Percentiles rank a stretch among this genome's conserved stretches.
phyloP scores from a whole-genome alignment of 2,888 invertebrate genomes.

The Drosophila lutescens region DNA sequence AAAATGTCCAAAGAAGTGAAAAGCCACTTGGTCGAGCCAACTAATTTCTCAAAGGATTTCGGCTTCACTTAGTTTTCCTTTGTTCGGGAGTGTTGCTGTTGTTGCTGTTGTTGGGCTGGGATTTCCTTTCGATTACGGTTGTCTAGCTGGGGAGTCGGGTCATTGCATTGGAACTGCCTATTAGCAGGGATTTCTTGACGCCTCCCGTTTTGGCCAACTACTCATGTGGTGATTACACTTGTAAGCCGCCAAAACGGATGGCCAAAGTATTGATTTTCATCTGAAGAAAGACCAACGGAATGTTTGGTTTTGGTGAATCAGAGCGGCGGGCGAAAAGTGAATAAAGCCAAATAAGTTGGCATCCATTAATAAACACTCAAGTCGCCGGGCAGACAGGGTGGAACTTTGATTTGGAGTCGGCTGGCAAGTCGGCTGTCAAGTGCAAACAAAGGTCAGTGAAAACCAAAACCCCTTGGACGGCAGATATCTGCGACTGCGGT shows the following conservation, averaged over 20 bases:
- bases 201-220: constrained; percentile 51
- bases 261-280: constrained; percentile 66
- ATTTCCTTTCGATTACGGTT: constrained; percentile 50
- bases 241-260: constrained; percentile 64
- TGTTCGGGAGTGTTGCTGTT: constrained; percentile 10
- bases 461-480: constrained; percentile 11
- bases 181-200: constrained; percentile 65
- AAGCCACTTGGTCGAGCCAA: constrained; percentile 33
- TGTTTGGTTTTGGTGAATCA: constrained; percentile 11
- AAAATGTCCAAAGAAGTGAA: constrained; percentile 34
- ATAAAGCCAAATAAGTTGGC: constrained; percentile 53
- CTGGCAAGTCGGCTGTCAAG: constrained; percentile 30
- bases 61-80: constrained; percentile 47
- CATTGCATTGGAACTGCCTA: constrained; percentile 58
- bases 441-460: constrained; percentile 40
- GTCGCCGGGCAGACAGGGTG: constrained; percentile 8
- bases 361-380: constrained; percentile 66
- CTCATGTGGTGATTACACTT: constrained; percentile 64
- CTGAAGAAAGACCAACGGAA: constrained; percentile 32
- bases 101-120: background rate
- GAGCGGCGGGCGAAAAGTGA: constrained; percentile 27
- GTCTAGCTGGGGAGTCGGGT: constrained; percentile 31
- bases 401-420: constrained; percentile 13
- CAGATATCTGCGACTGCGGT: constrained; percentile 34
- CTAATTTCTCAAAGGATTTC: constrained; percentile 77